Percentiles rank a stretch among this genome's conserved stretches.
These are phyloP conservation scores for Pitangus sulphuratus DNA, from an alignment of 2,797 vertebrate species.

Conservation along the genomic window DNA sequence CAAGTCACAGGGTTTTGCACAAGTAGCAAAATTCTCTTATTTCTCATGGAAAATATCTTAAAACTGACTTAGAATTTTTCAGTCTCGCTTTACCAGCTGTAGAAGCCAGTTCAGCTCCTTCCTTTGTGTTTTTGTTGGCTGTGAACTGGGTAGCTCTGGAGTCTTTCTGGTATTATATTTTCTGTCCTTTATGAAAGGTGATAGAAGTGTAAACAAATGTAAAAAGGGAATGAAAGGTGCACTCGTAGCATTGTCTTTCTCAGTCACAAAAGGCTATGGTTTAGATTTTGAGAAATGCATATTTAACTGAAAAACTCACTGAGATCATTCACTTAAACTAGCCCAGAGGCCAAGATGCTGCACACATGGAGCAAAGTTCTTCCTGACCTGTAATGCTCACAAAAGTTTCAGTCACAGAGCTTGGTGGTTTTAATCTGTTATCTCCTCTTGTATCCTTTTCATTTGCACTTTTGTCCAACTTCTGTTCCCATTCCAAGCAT, in stretches of 20 bases:
- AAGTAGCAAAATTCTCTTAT: neutral
- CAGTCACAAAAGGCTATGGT: accelerated
- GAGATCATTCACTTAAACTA: neutral
- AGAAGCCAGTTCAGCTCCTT: neutral
- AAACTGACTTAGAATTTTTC: neutral
- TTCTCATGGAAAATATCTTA: neutral
- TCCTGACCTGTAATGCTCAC: neutral
- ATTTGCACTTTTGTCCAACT: neutral
- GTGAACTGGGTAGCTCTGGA: neutral
- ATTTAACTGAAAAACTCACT: neutral
- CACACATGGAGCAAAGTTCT: neutral
- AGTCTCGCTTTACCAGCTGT: neutral
- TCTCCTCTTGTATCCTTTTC: neutral
- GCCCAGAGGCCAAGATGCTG: neutral
- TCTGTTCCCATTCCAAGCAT: neutral
- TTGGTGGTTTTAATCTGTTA: neutral
- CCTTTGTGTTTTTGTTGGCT: neutral
- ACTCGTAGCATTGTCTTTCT: neutral
- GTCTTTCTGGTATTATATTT: neutral
- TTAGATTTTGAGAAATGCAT: neutral
- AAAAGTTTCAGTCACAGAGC: neutral
- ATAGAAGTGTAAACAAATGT: neutral
- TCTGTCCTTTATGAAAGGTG: neutral
- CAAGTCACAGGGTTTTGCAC: neutral
- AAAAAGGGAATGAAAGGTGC: neutral